Evolutionary conservation across 2,888 invertebrate species (phyloP).

Genomic region (Heterodera filipjevi): DNA sequence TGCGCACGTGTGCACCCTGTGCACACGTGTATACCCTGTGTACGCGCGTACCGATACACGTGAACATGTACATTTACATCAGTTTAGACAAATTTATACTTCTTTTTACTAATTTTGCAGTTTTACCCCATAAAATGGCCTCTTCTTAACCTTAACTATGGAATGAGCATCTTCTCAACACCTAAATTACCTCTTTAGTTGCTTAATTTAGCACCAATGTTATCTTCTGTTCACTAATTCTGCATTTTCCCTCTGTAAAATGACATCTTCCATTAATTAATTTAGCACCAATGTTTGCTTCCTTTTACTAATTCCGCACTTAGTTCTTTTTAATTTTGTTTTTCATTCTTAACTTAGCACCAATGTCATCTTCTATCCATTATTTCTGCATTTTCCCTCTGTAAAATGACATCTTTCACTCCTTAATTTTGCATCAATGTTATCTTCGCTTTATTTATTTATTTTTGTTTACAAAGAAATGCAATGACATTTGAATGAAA

Average conservation of each 20-base stretch:
- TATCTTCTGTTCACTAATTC: slow-evolving; percentile 1
- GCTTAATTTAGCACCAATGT: background rate
- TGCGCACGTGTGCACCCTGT: no score
- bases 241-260: slow-evolving; percentile 9
- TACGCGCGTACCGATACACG: no score
- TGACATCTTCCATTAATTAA: background rate
- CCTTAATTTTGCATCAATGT: slow-evolving; percentile 11
- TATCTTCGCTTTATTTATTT: no score
- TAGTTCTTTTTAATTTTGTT: no score
- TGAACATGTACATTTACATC: no score
- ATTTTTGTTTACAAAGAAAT: background rate
- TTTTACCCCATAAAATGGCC: background rate
- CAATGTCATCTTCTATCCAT: background rate
- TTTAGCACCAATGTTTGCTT: background rate
- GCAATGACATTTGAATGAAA: background rate
- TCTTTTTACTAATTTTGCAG: background rate
- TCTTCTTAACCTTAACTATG: background rate
- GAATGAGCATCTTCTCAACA: no score
- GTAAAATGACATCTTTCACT: background rate
- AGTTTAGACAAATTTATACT: background rate
- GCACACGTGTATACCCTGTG: no score
- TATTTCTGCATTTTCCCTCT: slow-evolving; percentile 2
- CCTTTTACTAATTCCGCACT: background rate
- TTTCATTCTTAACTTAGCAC: background rate
- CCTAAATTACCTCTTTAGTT: no score